Evolutionary conservation across 2,113 vertebrate species (phyloP).

Genomic region (Phoxinus phoxinus): DNA sequence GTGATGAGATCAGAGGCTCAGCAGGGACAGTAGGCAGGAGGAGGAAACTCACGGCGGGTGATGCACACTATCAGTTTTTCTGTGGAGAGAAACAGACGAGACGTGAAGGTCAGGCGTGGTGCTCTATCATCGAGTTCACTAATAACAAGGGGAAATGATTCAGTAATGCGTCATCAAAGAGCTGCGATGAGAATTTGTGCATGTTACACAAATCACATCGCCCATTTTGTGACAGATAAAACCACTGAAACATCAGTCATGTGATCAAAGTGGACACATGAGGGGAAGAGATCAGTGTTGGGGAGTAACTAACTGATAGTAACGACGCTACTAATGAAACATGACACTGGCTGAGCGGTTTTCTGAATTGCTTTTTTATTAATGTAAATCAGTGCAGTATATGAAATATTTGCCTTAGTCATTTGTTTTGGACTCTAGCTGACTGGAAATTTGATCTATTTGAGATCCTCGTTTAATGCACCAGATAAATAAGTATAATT

Average conservation of each 20-base stretch:
- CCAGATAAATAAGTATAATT: too few relatives aligned
- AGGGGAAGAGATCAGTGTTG: conserved; percentile 38
- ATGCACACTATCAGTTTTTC: conserved; percentile 82
- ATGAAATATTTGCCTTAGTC: too few relatives aligned
- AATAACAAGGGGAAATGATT: not conserved
- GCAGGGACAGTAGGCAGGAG: conserved; percentile 78
- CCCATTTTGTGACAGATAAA: not conserved
- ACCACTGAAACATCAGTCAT: conserved; percentile 27
- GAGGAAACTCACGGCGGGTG: conserved; percentile 72
- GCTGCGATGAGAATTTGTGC: conserved; percentile 28
- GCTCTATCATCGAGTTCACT: not conserved
- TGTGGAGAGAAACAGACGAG: conserved; percentile 62
- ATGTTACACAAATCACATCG: conserved; percentile 8
- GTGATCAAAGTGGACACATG: conserved; percentile 52
- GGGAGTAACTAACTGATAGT: conserved; percentile 21
- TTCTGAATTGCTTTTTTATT: not conserved
- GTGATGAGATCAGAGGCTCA: conserved; percentile 66
- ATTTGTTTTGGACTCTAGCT: not conserved
- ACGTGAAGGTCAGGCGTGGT: conserved; percentile 1
- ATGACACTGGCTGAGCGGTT: not conserved
- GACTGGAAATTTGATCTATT: not conserved
- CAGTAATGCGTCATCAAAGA: not conserved
- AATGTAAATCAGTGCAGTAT: not conserved
- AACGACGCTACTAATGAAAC: not conserved
- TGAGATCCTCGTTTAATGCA: not conserved